Evolutionary conservation across 2,888 invertebrate species (phyloP).

Genomic region (Leptinotarsa rubiginosa): DNA sequence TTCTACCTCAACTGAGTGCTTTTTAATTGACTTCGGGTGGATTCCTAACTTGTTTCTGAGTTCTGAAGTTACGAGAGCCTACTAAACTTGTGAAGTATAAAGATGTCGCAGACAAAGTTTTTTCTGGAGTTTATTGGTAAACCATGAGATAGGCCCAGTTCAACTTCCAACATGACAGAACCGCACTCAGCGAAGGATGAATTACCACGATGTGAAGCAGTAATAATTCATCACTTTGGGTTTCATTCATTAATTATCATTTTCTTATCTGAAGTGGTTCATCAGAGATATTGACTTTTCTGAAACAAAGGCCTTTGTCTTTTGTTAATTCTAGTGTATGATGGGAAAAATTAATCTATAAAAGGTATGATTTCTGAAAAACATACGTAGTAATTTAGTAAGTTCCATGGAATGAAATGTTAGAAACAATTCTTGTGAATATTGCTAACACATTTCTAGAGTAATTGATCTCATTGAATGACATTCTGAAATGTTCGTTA

Average conservation of each 20-base stretch:
- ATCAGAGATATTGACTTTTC: too few species aligned
- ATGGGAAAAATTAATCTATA: too few species aligned
- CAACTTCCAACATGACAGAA: neutral
- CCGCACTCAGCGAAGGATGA: neutral
- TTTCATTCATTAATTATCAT: neutral
- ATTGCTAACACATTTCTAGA: too few species aligned
- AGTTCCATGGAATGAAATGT: too few species aligned
- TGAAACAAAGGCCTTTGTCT: too few species aligned
- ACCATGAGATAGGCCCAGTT: conserved; percentile 1
- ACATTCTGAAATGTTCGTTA: too few species aligned
- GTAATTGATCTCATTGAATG: too few species aligned
- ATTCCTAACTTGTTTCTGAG: conserved; percentile 6
- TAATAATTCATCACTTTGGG: neutral
- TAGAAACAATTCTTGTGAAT: too few species aligned
- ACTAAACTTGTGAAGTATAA: conserved; percentile 10
- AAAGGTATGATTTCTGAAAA: too few species aligned
- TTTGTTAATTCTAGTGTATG: too few species aligned
- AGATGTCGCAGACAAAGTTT: conserved; percentile 15
- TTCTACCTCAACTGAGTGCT: conserved; percentile 4
- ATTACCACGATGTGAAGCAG: neutral
- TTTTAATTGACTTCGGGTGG: conserved; percentile 12
- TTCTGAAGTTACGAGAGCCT: conserved; percentile 6
- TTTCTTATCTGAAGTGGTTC: too few species aligned
- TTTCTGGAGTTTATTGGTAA: conserved; percentile 10
- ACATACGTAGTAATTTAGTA: too few species aligned